phyloP scores from a whole-genome alignment of 2,113 vertebrate species.

The Helogale parvula region DNA sequence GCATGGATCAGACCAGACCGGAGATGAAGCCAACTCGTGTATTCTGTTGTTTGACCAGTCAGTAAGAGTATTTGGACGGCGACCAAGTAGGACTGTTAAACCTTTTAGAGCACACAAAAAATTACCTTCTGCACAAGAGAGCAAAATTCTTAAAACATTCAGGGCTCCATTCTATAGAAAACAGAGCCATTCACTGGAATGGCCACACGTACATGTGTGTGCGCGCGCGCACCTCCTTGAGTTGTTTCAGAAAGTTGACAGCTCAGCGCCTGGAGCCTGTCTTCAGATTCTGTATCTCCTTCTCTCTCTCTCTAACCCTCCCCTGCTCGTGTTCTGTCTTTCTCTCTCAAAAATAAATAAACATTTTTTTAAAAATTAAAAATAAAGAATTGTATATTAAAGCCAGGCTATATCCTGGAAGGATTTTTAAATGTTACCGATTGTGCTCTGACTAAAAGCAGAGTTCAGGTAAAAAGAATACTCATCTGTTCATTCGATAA shows the following conservation, averaged over 20 bases:
- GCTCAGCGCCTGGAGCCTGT: no score
- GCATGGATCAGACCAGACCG: background rate
- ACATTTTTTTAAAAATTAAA: no score
- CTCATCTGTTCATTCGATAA: background rate
- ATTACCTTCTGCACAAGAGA: background rate
- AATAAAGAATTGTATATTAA: background rate
- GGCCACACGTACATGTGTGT: background rate
- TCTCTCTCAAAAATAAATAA: no score
- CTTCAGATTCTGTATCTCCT: no score
- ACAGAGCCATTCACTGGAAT: background rate
- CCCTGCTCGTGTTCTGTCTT: no score
- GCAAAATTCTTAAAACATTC: constrained; percentile 10
- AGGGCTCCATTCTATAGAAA: constrained; percentile 30
- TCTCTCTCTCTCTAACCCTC: no score
- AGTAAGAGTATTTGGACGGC: constrained; percentile 31
- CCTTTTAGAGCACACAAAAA: constrained; percentile 20
- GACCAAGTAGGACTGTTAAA: constrained; percentile 50
- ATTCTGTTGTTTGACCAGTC: constrained; percentile 12
- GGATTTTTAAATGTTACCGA: constrained; percentile 2
- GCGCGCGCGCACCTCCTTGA: background rate
- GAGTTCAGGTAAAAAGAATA: constrained; percentile 12
- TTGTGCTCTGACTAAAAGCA: constrained; percentile 19
- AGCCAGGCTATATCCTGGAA: background rate
- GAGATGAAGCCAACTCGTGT: background rate
- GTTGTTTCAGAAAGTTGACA: constrained; percentile 36